These are phyloP conservation scores for Andricus grossulariae DNA, from an alignment of 1,140 invertebrate genomes.

Conservation along the genomic window DNA sequence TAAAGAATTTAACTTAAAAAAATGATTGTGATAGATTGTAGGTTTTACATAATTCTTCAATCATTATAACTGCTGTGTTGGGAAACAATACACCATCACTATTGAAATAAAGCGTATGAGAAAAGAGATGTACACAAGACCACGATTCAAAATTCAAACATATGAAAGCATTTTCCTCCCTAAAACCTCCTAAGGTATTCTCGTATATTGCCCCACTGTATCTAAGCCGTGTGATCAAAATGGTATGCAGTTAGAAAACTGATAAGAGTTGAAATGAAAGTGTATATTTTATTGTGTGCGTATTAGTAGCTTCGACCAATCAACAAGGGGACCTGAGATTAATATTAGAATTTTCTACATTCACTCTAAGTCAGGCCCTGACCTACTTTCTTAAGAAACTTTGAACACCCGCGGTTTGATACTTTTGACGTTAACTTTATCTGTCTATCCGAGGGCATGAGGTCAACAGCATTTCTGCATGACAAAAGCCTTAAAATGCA, in stretches of 20 bases:
- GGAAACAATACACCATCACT: no score
- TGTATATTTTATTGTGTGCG: not conserved
- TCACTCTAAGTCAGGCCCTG: constrained; percentile 43
- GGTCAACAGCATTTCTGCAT: constrained; percentile 55
- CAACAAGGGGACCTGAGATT: not conserved
- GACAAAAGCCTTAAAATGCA: constrained; percentile 33
- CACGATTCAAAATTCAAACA: no score
- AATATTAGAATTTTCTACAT: constrained; percentile 32
- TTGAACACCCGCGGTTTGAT: constrained; percentile 48
- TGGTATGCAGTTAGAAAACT: not conserved
- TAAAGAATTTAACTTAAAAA: no score
- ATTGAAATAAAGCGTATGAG: no score
- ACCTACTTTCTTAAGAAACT: constrained; percentile 55
- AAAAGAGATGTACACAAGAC: no score
- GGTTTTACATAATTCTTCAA: no score
- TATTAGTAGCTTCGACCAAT: constrained; percentile 14
- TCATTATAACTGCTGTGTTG: no score
- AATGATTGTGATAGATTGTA: no score
- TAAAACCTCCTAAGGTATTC: no score
- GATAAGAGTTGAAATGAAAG: constrained; percentile 10
- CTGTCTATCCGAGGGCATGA: constrained; percentile 51
- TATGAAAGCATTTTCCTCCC: no score
- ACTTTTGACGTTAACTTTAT: constrained; percentile 49
- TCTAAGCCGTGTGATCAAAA: no score
- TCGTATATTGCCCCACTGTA: no score